A percentile compares a stretch with the other conserved stretches of the same genome.
These are phyloP conservation scores for Caenorhabditis macrosperma DNA, from an alignment of 2,888 invertebrate genomes.

Conservation along the genomic window DNA sequence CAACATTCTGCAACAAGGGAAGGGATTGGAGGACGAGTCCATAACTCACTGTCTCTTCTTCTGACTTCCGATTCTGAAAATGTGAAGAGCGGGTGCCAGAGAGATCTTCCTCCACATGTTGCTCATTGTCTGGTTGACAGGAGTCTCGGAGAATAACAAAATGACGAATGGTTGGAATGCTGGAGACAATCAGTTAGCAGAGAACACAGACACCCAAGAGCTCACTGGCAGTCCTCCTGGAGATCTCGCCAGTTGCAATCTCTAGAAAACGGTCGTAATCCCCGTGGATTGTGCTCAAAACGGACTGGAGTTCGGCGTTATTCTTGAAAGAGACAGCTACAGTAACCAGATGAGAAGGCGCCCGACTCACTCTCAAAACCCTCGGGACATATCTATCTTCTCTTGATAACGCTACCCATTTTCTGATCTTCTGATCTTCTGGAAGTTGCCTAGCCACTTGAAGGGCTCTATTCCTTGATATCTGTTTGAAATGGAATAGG, in stretches of 20 bases:
- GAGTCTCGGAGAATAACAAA: slow-evolving; percentile 61
- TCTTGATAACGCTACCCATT: slow-evolving; percentile 54
- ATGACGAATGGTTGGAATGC: slow-evolving; percentile 63
- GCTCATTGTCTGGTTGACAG: slow-evolving; percentile 47
- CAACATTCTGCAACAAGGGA: slow-evolving; percentile 31
- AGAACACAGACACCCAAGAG: background rate
- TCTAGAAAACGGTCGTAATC: slow-evolving; percentile 60
- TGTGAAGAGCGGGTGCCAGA: slow-evolving; percentile 53
- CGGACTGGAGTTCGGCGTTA: slow-evolving; percentile 55
- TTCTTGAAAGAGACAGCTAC: slow-evolving; percentile 25
- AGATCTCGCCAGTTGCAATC: slow-evolving; percentile 54
- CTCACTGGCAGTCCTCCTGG: slow-evolving; percentile 52
- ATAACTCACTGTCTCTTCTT: slow-evolving; percentile 34
- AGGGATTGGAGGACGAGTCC: background rate
- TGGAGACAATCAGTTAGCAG: too few species aligned
- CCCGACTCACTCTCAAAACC: slow-evolving; percentile 37
- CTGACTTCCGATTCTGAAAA: slow-evolving; percentile 60
- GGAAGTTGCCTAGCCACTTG: slow-evolving; percentile 59
- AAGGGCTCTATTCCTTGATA: slow-evolving; percentile 51
- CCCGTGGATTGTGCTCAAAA: slow-evolving; percentile 52
- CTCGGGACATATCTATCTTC: slow-evolving; percentile 58
- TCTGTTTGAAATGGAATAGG: slow-evolving; percentile 9
- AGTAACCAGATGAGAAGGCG: background rate
- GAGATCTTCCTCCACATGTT: slow-evolving; percentile 59
- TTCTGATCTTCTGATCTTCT: slow-evolving; percentile 48